A percentile compares a stretch with the other conserved stretches of the same genome.
Evolutionary conservation across 2,888 invertebrate species (phyloP).

Genomic region (Lypha dubia): DNA sequence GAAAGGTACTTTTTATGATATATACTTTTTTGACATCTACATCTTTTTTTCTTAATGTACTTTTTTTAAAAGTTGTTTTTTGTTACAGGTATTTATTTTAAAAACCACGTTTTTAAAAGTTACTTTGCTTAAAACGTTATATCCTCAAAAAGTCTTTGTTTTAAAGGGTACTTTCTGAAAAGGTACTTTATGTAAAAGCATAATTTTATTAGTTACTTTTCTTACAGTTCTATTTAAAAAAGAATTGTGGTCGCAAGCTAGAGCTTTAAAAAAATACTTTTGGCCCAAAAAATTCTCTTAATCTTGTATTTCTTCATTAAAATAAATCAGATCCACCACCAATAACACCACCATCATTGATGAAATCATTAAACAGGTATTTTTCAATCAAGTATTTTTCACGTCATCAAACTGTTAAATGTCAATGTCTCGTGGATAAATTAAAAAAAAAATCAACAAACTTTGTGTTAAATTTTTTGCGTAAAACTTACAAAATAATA

Average conservation of each 20-base stretch:
- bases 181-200: background rate
- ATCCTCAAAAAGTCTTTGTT: background rate
- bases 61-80: too few species aligned
- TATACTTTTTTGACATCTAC: too few species aligned
- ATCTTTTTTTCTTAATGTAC: too few species aligned
- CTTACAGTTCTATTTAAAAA: background rate
- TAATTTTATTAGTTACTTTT: background rate
- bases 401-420: slow-evolving; percentile 6
- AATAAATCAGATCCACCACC: too few species aligned
- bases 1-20: too few species aligned
- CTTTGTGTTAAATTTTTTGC: background rate
- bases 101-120: background rate
- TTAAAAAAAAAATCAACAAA: slow-evolving; percentile 14
- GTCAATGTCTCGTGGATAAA: slow-evolving; percentile 20
- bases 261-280: background rate
- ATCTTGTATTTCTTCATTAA: too few species aligned
- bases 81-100: background rate
- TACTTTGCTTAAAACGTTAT: too few species aligned
- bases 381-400: background rate
- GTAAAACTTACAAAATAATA: background rate
- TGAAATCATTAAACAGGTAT: background rate
- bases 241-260: background rate
- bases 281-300: background rate
- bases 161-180: background rate
- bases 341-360: too few species aligned